These are phyloP conservation scores for Thalassaphorura encarpata DNA, from an alignment of 1,140 invertebrate genomes.

Conservation along the genomic window DNA sequence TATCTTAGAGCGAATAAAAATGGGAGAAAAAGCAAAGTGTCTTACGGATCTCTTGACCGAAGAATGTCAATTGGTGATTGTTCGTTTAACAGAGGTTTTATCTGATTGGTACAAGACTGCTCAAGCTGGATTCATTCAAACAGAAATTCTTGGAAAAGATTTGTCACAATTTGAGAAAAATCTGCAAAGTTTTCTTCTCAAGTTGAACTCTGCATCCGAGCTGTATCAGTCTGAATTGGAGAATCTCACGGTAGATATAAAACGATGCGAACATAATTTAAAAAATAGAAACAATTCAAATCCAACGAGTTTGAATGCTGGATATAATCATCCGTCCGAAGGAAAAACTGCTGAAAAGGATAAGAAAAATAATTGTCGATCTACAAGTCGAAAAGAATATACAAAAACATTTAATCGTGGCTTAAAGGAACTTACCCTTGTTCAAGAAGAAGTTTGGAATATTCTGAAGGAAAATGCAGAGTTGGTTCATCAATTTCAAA, in stretches of 20 bases:
- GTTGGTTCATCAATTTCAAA: slow-evolving; percentile 39
- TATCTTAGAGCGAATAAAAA: slow-evolving; percentile 67
- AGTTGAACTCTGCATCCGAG: slow-evolving; percentile 25
- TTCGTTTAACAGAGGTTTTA: slow-evolving; percentile 56
- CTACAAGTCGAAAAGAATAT: slow-evolving; percentile 19
- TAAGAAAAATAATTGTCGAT: slow-evolving; percentile 5
- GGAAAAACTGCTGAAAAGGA: neutral
- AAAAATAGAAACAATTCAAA: neutral
- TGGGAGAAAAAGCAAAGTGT: slow-evolving; percentile 54
- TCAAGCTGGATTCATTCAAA: slow-evolving; percentile 63
- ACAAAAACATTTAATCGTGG: slow-evolving; percentile 34
- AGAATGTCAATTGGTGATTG: slow-evolving; percentile 54
- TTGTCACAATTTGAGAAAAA: slow-evolving; percentile 45
- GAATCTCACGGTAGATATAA: slow-evolving; percentile 14
- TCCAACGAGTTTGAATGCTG: neutral
- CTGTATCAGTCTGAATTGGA: slow-evolving; percentile 24
- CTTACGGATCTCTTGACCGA: slow-evolving; percentile 52
- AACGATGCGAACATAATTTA: slow-evolving; percentile 10
- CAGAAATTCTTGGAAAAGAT: slow-evolving; percentile 62
- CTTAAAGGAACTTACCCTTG: slow-evolving; percentile 40
- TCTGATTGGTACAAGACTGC: slow-evolving; percentile 78
- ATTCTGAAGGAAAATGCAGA: slow-evolving; percentile 41
- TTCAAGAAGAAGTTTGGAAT: slow-evolving; percentile 41
- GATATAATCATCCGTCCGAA: neutral
- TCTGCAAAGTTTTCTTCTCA: slow-evolving; percentile 25